Base-by-base conservation (phyloP, 2,888 invertebrate genomes). In the Sarcophaga rosellei region DNA sequence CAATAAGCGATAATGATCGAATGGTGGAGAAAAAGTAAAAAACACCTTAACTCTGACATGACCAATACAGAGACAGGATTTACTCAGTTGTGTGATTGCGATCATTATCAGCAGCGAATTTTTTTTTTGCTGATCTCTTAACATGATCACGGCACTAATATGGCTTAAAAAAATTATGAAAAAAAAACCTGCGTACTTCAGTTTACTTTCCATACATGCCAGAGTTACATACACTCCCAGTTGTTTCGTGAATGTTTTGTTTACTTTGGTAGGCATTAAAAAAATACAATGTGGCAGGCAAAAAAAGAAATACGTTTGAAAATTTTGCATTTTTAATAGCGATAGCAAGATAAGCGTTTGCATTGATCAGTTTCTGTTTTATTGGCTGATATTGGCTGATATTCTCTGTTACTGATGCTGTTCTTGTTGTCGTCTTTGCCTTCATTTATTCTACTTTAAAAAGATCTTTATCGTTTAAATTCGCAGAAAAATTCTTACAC, bases 401-500 rank as follows among this genome's bases (percentile, higher is more conserved):
- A 53, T 4, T 53, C 8, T 2, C 47, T 47, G 47, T 47, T 47
- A 47, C 4, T 47, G 53, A 53, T 53, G 53, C 15, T 53, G 47
- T 62, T 57, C 63, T 77, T 72, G 53, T 44, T 72, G 61, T 66
- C 45, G 62, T 74, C 68, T 53, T 82, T 81, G 81, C 15, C 25
- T 35, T 72, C 65, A 76, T 76, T 82, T 82, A 82, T 76, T 76
- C 76, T 65, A 69, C 74, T 74, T 62, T 35, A 35, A 79, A 79
- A 76, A 86, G 86, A 86, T 86, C 69, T 69, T 81, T 86, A 86
- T 86, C 86, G 53, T 21, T 21, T 53, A 66, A 86, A 77, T 86
- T 86, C 86, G 86, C 83, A 86, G 86, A 86, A 86, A 86, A 86
- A 86, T 86, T 86, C 86, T 86, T 86, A 86, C 86, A 86, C 86